Evolutionary conservation across 2,888 invertebrate species (phyloP), one percentile per base, ranked within the genome.

Genomic region (Amphipyra tragopoginis): DNA sequence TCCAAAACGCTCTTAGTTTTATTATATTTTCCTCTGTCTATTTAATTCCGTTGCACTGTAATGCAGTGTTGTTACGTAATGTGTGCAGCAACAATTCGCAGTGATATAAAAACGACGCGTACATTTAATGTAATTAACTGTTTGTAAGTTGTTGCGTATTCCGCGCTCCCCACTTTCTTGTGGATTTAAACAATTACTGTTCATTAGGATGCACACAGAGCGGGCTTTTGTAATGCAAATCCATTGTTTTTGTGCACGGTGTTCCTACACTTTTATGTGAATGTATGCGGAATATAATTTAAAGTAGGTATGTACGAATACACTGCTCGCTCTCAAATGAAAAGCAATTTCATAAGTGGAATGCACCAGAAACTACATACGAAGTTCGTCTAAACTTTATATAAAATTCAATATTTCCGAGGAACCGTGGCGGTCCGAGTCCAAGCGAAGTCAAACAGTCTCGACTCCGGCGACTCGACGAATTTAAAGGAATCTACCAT

Each of bases 181-280:
- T 89, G 86, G 88, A 86, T 88, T 90, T 86, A 86, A 90, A 90
- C 90, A 90, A 91, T 92, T 92, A 90, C 82, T 82, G 87, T 90
- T 90, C 88, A 88, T 91, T 90, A 90, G 87, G 85, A 88, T 86
- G 89, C 89, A 85, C 84, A 83, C 80, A 76, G 72, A 75, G 75
- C 78, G 65, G 68, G 88, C 84, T 85, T 89, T 90, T 91, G 89
- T 89, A 83, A 91, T 90, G 91, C 87, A 90, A 90, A 90, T 88
- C 79, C 85, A 84, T 87, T 88, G 90, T 90, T 89, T 90, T 88
- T 86, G 82, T 82, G 76, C 79, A 79, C 71, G 56, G 50, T 52
- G 53, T 53, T 66, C 10, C 65, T 75, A 69, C 68, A 79, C 69
- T 76, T 72, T 73, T 79, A 76, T 74, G 55, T 64, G 71, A 69